Evolutionary conservation across 1,140 invertebrate species (phyloP), one percentile per base, ranked within the genome.

Genomic region (Aphidius gifuensis): DNA sequence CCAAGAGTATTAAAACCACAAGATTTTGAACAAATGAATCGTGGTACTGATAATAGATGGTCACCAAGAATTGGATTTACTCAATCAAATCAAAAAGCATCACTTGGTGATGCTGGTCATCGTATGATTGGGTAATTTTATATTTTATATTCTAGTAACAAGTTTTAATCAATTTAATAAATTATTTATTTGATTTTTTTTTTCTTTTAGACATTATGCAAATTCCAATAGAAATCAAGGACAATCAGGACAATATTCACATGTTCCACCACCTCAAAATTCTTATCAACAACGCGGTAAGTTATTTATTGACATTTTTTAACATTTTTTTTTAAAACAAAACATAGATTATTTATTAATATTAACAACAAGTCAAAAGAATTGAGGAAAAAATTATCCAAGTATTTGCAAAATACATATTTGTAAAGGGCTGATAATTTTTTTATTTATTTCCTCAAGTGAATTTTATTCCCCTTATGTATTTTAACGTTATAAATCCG

Each of bases 1-100:
- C 84, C 86, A 0, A 81, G 83, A 59, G 90, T 94, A 1, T 81
- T 97, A 42, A 94, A 93, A 76, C 92, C 92, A 0, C 85, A 86
- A 54, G 88, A 94, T 75, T 85, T 92, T 62, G 82, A 84, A 21
- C 83, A 84, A 45, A 85, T 90, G 72, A 85, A 88, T 74, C 84
- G 83, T 66, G 83, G 84, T 64, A 71, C 78, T 48, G 74, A 72
- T 8, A 76, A 81, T 59, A 86, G 88, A 62, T 93, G 88, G 86
- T 78, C 85, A 64, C 90, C 91, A 6, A 85, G 85, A 68, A 88
- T 90, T 57, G 91, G 91, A 66, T 90, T 92, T 83, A 84, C 83
- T 3, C 84, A 81, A 8, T 83, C 85, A 2, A 84, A 82, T 59
- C 84, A 86, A 56, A 74, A 83, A 57, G 90, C 85, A 40, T 83